A percentile compares a stretch with the other conserved stretches of the same genome.
Evolutionary conservation across 2,797 vertebrate genomes (phyloP).

Genomic region (Oceanodroma leucorhoa): DNA sequence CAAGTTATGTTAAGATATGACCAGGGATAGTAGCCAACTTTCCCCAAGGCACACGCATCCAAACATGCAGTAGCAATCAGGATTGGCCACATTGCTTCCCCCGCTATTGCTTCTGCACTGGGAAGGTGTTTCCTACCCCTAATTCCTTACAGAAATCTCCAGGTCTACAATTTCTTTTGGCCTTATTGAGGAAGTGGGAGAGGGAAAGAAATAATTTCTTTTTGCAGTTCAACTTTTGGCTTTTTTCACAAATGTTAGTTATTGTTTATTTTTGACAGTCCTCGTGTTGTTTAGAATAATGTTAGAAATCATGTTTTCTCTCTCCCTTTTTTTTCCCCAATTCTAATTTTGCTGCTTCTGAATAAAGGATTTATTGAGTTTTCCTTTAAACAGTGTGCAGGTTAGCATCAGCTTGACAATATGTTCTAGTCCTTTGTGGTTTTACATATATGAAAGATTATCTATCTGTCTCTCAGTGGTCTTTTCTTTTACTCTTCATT

Average conservation of each 20-base stretch:
- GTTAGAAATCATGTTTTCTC: neutral
- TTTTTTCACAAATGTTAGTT: neutral
- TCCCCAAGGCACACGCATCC: neutral
- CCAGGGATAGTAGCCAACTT: neutral
- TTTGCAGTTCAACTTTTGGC: neutral
- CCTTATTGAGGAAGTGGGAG: neutral
- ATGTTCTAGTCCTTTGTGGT: neutral
- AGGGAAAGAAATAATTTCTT: neutral
- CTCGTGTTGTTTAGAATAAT: neutral
- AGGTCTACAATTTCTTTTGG: neutral
- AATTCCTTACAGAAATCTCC: neutral
- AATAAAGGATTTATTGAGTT: neutral
- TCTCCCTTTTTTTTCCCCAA: rapidly evolving
- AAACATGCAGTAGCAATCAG: neutral
- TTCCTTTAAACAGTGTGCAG: neutral
- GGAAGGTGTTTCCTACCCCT: neutral
- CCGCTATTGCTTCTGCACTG: neutral
- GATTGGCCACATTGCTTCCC: neutral
- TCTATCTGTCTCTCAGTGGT: neutral
- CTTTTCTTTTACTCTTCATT: neutral
- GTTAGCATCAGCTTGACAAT: neutral
- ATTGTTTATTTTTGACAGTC: neutral
- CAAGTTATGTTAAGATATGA: neutral
- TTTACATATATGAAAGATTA: neutral
- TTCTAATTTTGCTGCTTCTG: neutral